A percentile compares a stretch with the other conserved stretches of the same genome.
These are phyloP conservation scores for Heliocidaris tuberculata DNA, from an alignment of 35 echinoderm and acorn worm species.

Conservation along the genomic window DNA sequence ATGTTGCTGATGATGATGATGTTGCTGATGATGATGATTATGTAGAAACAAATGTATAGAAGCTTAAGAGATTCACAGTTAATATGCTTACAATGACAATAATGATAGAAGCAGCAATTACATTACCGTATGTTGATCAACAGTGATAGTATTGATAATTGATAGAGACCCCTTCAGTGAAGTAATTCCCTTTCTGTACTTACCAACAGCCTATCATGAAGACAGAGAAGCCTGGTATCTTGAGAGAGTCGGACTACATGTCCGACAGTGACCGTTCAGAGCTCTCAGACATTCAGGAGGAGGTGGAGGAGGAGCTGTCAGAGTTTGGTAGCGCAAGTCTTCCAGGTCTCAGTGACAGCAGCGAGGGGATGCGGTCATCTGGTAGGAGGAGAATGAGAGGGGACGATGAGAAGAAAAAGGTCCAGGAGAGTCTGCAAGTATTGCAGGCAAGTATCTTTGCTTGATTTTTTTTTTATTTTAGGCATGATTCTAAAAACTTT, in stretches of 20 bases:
- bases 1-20: no score
- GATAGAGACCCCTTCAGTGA: not conserved
- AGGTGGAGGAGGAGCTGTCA: constrained; percentile 92
- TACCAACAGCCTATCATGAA: constrained; percentile 30
- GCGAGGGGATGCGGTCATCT: constrained; percentile 39
- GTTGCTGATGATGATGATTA: no score
- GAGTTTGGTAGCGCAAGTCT: constrained; percentile 79
- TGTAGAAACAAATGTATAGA: no score
- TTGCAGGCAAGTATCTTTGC: not conserved
- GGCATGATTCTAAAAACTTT: no score
- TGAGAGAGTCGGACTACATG: constrained; percentile 69
- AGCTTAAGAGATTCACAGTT: no score
- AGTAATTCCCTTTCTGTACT: not conserved
- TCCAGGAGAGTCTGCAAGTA: constrained; percentile 71
- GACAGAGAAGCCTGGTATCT: not conserved
- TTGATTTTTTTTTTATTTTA: not conserved
- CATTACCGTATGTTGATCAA: not conserved
- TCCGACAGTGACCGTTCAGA: constrained; percentile 96
- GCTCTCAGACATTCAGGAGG: constrained; percentile 90
- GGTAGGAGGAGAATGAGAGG: constrained; percentile 47
- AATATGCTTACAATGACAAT: no score
- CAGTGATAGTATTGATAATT: no score
- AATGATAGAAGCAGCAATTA: not conserved
- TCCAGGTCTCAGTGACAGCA: constrained; percentile 71
- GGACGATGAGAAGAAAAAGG: constrained; percentile 78